Conservation (phyloP, 2,888 invertebrate species). For the Platerodrilus igneus region DNA sequence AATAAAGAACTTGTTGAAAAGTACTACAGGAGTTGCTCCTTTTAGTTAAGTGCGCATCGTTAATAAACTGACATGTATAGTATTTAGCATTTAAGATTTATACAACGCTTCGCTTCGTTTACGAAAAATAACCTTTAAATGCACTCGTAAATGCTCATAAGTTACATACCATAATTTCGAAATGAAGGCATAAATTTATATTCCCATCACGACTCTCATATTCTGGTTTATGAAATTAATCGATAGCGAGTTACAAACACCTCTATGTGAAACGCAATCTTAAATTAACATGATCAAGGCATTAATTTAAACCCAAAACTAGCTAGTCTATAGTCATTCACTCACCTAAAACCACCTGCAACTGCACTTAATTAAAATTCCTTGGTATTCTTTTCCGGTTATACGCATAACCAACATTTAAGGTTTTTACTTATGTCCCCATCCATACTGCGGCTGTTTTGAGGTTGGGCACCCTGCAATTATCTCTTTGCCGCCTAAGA, state of each 20-base stretch:
- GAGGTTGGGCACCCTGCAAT: constrained; percentile 20
- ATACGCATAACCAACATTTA: constrained; percentile 27
- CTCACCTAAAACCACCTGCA: constrained; percentile 23
- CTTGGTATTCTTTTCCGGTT: constrained; percentile 29
- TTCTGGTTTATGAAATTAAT: constrained; percentile 23
- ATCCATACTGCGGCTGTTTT: constrained; percentile 21
- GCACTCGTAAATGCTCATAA: too few species aligned
- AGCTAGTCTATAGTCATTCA: constrained; percentile 18
- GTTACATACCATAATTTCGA: too few species aligned
- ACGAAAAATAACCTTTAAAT: too few species aligned
- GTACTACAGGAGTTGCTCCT: too few species aligned
- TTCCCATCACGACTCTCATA: constrained; percentile 29
- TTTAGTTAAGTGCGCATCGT: too few species aligned
- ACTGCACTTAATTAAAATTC: constrained; percentile 34
- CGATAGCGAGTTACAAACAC: constrained; percentile 21
- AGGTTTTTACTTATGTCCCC: constrained; percentile 27
- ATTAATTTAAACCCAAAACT: constrained; percentile 29
- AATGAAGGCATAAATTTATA: constrained; percentile 17
- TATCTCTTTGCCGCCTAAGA: constrained; percentile 19
- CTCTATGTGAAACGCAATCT: constrained; percentile 29
- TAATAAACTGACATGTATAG: too few species aligned
- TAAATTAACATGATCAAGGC: constrained; percentile 32
- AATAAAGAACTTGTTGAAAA: too few species aligned
- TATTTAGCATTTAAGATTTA: too few species aligned
- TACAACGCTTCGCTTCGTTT: too few species aligned